Evolutionary conservation across 2,888 invertebrate species (phyloP), one percentile per base, ranked within the genome.

Genomic region (Polymixis lichenea): DNA sequence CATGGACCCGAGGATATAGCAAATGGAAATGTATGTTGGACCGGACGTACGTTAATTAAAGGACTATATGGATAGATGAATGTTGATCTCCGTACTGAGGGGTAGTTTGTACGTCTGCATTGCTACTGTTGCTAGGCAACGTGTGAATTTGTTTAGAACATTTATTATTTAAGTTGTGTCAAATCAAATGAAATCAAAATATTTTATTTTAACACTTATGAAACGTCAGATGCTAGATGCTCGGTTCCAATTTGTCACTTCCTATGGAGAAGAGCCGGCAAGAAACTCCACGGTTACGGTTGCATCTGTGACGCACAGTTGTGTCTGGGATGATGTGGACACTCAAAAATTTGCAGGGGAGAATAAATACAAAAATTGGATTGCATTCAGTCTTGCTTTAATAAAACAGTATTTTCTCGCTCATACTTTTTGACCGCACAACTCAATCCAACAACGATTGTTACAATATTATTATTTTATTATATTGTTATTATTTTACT

Each of bases 21-120:
- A 75, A 84, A 84, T 84, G 71, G 71, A 75, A 77, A 80, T 77
- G 17, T 56, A 84, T 77, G 64, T 73, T 66, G 28, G 49, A 55
- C 25, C 58, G 49, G 65, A 75, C 60, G 68, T 64, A 72, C 25
- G 51, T 72, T 60, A 68, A 60, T 2, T 72, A 38, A 46, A 64
- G 55, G 66, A 80, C n/a, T 56, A 51, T 46, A 43, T 9, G 25
- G 38, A 73, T n/a, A 55, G 43, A 84, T 83, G 65, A 55, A 83
- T 72, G 66, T 77, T 73, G 60, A 65, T 80, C 60, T 77, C 60
- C 6, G 22, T 51, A 15, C 11, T 28, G 46, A 17, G 43, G 25
- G 5, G 28, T 62, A 68, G 43, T 67, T 64, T 72, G 68, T 69
- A 69, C 32, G 19, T 38, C 9, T 43, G 49, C 19, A 56, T 76